Evolutionary conservation across 1,140 invertebrate species (phyloP), one percentile per base, ranked within the genome.

Genomic region (Penaeus chinensis): DNA sequence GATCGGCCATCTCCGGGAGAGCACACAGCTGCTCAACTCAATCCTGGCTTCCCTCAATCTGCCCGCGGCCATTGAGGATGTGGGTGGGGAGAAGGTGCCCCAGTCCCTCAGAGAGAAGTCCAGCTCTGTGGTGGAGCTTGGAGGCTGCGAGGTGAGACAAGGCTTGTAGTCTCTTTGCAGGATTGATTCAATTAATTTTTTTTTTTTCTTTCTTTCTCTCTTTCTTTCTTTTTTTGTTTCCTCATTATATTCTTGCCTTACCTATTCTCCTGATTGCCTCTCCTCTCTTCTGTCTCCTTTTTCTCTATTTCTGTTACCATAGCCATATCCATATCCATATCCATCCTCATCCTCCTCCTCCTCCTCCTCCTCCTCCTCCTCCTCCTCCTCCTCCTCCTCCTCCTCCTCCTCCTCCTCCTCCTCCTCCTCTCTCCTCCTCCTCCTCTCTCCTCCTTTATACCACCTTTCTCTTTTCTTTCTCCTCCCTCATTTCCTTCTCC

Each of bases 11-110:
- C 93, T 99, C 66, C 93, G 98, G 62, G 98, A 99, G 91, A 94
- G 96, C 89, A 99, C 97, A 20, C 96, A 98, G 92, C 93, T 97
- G 62, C 93, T 99, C 80, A 99, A 99, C 92, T 95, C 96, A 90
- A 94, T 98, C 61, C 93, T 99, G 90, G 96, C 98, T 7, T 98
- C 97, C 82, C 93, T 99, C 78, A 99, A 99, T 94, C 94, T 99
- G 89, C 99, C 99, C 18, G 98, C 98, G 80, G 97, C 98, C n/a
- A 94, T 99, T 85, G 98, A 99, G 93, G 96, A 97, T 90, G 94
- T 95, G 3, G 94, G 95, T 90, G 95, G 95, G 76, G 95, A 95
- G 90, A 94, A 95, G 47, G 93, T 98, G 83, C 99, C 99, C 19
- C 96, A 96, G 76, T 99, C 98, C 13, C 93, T 99, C 60, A 92